phyloP scores from a whole-genome alignment of 2,113 vertebrate genomes.

The Emydura subglobosa region DNA sequence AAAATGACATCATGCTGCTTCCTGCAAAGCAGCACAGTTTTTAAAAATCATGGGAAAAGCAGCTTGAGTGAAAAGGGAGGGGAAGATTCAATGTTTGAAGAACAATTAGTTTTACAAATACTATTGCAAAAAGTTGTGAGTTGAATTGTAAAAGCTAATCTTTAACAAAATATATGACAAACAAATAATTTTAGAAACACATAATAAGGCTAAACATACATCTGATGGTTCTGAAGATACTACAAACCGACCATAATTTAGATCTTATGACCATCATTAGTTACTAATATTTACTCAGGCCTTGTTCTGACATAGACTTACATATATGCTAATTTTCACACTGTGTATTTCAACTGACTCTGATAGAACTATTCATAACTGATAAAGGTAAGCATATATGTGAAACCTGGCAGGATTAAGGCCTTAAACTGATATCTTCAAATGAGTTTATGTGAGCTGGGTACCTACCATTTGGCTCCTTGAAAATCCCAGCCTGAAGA shows the following conservation, averaged over 20 bases:
- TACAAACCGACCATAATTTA: not conserved
- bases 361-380: not conserved
- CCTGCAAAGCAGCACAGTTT: conserved; percentile 8
- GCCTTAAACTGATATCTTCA: not conserved
- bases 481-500: not conserved
- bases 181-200: not conserved
- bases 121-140: not conserved
- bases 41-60: not conserved
- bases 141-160: not conserved
- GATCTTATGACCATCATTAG: not conserved
- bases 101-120: not conserved
- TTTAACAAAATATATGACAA: not conserved
- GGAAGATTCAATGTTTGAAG: not conserved
- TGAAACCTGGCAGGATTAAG: not conserved
- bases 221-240: not conserved
- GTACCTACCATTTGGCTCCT: not conserved
- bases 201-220: not conserved
- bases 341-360: not conserved
- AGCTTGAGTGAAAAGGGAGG: not conserved
- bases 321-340: not conserved
- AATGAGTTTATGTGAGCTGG: not conserved
- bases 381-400: not conserved
- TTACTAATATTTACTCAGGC: not conserved
- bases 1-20: conserved; percentile 34
- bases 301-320: not conserved